A percentile compares a stretch with the other conserved stretches of the same genome.
These are phyloP conservation scores for Pachycephala philippinensis DNA, from an alignment of 2,113 vertebrate genomes.

Conservation along the genomic window DNA sequence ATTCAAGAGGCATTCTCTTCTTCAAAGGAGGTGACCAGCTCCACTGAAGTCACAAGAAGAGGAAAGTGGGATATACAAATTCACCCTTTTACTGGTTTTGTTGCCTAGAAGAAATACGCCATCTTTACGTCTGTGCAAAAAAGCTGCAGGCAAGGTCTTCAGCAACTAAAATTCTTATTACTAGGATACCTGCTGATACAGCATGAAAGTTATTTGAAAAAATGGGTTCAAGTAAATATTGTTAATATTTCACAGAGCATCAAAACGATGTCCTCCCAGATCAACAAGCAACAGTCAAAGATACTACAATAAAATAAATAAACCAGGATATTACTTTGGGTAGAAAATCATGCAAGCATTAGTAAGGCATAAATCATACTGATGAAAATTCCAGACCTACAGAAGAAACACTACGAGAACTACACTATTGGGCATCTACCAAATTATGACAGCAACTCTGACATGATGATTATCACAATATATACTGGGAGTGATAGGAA, in stretches of 20 bases:
- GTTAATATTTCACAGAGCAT: background rate
- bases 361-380: background rate
- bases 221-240: background rate
- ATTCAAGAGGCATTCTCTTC: background rate
- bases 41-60: background rate
- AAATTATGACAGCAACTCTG: background rate
- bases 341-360: background rate
- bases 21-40: background rate
- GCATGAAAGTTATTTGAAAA: background rate
- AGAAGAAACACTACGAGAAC: background rate
- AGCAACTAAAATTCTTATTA: background rate
- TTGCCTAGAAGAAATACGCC: background rate
- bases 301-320: background rate
- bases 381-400: background rate
- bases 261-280: background rate
- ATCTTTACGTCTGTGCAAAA: background rate
- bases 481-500: background rate
- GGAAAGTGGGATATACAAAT: background rate
- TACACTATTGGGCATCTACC: fast-evolving
- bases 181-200: background rate
- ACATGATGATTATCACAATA: background rate
- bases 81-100: background rate
- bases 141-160: background rate
- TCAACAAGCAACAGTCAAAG: background rate
- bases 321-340: background rate